Evolutionary conservation across 2,797 vertebrate species (phyloP).

Genomic region (Sternotherus odoratus): DNA sequence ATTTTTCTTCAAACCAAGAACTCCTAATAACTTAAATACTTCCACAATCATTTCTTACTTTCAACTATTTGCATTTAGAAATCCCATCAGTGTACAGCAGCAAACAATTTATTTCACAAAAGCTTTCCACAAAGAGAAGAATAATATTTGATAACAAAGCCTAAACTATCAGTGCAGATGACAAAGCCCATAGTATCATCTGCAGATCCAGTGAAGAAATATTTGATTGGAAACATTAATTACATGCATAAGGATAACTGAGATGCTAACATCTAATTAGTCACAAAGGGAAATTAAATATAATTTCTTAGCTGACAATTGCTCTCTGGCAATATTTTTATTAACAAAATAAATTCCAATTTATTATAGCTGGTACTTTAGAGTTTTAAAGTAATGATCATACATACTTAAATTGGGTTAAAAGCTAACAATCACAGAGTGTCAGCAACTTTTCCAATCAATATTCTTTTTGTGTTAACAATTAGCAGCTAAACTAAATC

Average conservation of each 20-base stretch:
- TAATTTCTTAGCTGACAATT: conserved; percentile 64
- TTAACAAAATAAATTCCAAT: conserved; percentile 80
- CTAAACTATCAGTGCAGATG: background rate
- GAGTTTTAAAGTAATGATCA: conserved; percentile 40
- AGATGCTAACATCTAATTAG: conserved; percentile 87
- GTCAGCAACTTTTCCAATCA: conserved; percentile 39
- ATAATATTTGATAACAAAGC: conserved; percentile 54
- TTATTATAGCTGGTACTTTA: conserved; percentile 64
- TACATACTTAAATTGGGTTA: conserved; percentile 18
- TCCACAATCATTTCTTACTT: background rate
- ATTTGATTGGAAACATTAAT: conserved; percentile 78
- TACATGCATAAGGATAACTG: conserved; percentile 80
- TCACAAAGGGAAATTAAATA: conserved; percentile 84
- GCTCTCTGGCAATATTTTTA: conserved; percentile 71
- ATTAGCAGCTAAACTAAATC: conserved; percentile 47
- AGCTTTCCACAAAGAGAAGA: conserved; percentile 26
- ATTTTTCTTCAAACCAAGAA: conserved; percentile 22
- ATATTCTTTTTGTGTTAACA: background rate
- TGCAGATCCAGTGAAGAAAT: conserved; percentile 31
- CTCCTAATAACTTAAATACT: background rate
- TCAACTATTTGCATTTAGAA: conserved; percentile 27
- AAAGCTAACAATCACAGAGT: conserved; percentile 8
- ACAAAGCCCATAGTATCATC: background rate
- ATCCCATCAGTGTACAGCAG: background rate
- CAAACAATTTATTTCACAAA: conserved; percentile 49